Evolutionary conservation across 2,113 vertebrate genomes (phyloP).

Genomic region (Scatophagus argus): DNA sequence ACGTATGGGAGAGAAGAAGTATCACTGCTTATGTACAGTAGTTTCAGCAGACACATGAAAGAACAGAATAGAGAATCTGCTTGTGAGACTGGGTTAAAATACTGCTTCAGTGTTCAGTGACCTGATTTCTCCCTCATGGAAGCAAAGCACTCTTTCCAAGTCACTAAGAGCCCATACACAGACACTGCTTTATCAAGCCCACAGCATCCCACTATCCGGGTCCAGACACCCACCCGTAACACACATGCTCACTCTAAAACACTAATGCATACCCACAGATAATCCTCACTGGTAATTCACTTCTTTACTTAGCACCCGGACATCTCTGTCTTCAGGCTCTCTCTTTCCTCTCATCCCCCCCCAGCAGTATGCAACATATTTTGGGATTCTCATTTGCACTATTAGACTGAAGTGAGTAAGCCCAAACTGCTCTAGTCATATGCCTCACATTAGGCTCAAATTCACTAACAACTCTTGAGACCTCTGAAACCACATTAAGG

Average conservation of each 20-base stretch:
- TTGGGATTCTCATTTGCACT: not conserved
- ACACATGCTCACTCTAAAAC: conserved; percentile 1
- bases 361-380: conserved; percentile 45
- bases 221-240: conserved; percentile 7
- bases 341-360: not conserved
- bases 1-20: not conserved
- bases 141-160: conserved; percentile 47
- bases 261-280: not conserved
- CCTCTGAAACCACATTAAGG: not conserved
- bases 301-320: not conserved
- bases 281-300: not conserved
- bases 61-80: conserved; percentile 7
- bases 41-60: conserved; percentile 15
- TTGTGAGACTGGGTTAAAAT: conserved; percentile 58
- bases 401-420: conserved; percentile 5
- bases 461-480: conserved; percentile 10
- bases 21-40: conserved; percentile 6
- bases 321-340: conserved; percentile 3
- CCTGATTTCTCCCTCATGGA: conserved; percentile 64
- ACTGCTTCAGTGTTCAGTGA: conserved; percentile 61
- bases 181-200: conserved; percentile 33
- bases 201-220: conserved; percentile 14
- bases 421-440: conserved; percentile 24
- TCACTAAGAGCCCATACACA: conserved; percentile 46
- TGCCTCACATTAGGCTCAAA: conserved; percentile 29